Percentiles rank a stretch among this genome's conserved stretches.
Evolutionary conservation across 2,113 vertebrate species (phyloP).

Genomic region (Protobothrops flavoviridis): DNA sequence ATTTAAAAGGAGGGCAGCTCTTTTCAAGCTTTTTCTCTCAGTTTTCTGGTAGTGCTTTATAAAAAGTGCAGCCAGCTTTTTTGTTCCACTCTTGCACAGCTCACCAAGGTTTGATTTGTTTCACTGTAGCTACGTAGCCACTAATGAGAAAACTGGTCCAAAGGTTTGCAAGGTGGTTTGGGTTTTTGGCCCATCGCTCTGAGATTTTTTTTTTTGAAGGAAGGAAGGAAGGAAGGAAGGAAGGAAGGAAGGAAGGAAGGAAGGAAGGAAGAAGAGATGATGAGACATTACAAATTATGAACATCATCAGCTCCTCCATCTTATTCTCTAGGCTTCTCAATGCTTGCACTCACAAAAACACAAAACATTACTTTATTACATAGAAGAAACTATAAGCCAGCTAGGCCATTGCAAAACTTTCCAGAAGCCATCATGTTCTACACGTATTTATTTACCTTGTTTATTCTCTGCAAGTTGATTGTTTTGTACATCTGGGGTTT

Average conservation of each 20-base stretch:
- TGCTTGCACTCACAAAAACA: not conserved
- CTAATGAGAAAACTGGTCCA: not conserved
- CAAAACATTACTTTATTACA: not conserved
- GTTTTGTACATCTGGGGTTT: not conserved
- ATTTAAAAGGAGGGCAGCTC: constrained; percentile 6
- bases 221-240: not conserved
- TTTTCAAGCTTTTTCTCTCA: not conserved
- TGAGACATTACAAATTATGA: not conserved
- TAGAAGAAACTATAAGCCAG: not conserved
- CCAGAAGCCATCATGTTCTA: not conserved
- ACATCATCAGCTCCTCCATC: not conserved
- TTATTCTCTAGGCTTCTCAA: not conserved
- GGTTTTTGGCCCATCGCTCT: not conserved
- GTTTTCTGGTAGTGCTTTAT: not conserved
- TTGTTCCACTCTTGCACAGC: not conserved
- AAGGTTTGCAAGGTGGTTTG: too few species aligned
- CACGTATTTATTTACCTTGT: not conserved
- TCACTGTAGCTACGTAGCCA: not conserved
- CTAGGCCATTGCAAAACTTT: not conserved
- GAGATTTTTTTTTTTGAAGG: not conserved
- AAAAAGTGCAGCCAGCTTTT: not conserved
- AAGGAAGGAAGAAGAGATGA: not conserved
- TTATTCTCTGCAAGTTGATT: not conserved
- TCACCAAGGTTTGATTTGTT: not conserved
- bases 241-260: too few species aligned